phyloP scores from a whole-genome alignment of 2,113 vertebrate genomes.

The Origma solitaria region DNA sequence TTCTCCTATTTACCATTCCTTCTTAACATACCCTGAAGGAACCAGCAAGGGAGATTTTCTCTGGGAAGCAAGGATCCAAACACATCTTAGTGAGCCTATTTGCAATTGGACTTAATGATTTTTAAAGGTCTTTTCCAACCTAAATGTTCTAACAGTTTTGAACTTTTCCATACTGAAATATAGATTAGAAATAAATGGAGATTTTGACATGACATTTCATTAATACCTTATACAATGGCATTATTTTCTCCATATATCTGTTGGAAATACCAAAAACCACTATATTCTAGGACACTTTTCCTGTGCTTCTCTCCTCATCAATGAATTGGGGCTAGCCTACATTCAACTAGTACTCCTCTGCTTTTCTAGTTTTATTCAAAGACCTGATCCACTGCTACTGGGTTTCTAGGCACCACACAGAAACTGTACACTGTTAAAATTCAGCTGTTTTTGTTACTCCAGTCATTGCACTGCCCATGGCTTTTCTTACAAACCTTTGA shows the following conservation, averaged over 20 bases:
- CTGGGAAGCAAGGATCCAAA: background rate
- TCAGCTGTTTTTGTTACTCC: background rate
- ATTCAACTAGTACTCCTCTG: background rate
- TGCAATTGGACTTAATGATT: background rate
- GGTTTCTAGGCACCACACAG: background rate
- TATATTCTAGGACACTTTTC: background rate
- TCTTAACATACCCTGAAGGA: background rate
- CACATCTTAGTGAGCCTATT: background rate
- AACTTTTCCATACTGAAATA: background rate
- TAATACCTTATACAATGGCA: background rate
- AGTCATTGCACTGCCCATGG: background rate
- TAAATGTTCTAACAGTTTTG: background rate
- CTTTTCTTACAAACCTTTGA: background rate
- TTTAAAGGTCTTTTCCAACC: background rate
- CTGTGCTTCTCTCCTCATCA: background rate
- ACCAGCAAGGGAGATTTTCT: background rate
- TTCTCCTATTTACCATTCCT: background rate
- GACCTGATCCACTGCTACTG: background rate
- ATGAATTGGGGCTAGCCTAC: background rate
- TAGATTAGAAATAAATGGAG: background rate
- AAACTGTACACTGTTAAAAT: background rate
- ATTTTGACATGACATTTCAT: background rate
- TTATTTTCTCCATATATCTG: background rate
- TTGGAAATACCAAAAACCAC: background rate
- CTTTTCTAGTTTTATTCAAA: background rate